phyloP scores from a whole-genome alignment of 2,797 vertebrate species.

The Gallirallus australis region DNA sequence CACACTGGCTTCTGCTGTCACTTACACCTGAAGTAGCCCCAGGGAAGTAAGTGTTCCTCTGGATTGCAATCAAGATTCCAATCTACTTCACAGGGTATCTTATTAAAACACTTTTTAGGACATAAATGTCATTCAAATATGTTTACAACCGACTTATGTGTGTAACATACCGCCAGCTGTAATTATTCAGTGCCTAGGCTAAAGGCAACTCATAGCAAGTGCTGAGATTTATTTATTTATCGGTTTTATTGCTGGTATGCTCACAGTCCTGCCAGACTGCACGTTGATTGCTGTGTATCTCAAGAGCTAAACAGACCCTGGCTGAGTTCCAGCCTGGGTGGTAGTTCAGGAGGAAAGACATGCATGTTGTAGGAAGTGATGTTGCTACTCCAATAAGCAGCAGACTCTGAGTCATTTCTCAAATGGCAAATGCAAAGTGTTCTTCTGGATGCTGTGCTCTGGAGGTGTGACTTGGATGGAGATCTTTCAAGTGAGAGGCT shows the following conservation, averaged over 20 bases:
- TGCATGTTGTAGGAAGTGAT: slow-evolving; percentile 32
- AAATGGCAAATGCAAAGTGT: not conserved
- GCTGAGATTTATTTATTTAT: slow-evolving; percentile 31
- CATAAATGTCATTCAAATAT: not conserved
- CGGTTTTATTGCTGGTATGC: not conserved
- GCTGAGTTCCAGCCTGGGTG: slow-evolving; percentile 28
- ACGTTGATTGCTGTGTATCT: not conserved
- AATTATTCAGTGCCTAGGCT: slow-evolving; percentile 7
- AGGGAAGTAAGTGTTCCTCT: not conserved
- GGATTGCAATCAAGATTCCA: not conserved
- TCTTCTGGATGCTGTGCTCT: not conserved
- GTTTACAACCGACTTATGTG: not conserved
- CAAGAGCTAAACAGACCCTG: slow-evolving; percentile 13
- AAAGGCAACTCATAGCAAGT: not conserved
- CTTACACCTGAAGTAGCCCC: not conserved
- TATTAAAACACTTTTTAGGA: not conserved
- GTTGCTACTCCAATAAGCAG: slow-evolving; percentile 22
- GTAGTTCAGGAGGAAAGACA: slow-evolving; percentile 34
- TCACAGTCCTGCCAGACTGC: slow-evolving; percentile 19
- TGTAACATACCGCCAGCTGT: not conserved
- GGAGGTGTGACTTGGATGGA: not conserved
- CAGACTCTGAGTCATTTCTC: slow-evolving; percentile 47
- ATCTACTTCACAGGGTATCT: not conserved
- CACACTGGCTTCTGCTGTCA: not conserved
- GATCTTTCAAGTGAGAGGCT: not conserved